Base-by-base conservation (phyloP, 2,113 vertebrate genomes). In the Beaufortia kweichowensis region DNA sequence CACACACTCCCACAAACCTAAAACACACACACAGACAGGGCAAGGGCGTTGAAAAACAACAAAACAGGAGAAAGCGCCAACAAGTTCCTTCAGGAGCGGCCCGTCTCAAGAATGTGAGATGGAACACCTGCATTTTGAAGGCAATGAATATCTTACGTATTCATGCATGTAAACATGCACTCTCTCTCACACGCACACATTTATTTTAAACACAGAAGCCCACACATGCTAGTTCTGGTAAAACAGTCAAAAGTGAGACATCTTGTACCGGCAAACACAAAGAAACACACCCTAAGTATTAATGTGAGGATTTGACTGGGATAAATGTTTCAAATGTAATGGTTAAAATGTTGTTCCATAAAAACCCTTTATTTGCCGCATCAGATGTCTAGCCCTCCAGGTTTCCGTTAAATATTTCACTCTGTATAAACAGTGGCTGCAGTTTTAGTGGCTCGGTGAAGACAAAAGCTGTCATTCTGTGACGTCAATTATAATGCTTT, bases 1-100 rank as follows among this genome's bases (percentile, higher is more conserved):
- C 96, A 72, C 96, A 98, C 61, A 97, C 96, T 0, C 96, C 96
- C 81, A 97, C 94, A 86, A 96, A 97, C 91, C 96, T 98, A 84
- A 64, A 46, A 73, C 43, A 76, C 53, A 60, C 64, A 69, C 14
- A 56, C 4, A 53, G 14, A 64, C 7, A 11, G 29, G 10, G 6
- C 6, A 70, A 57, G 50, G 29, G n/a, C 46, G 33, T 2, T 64
- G 39, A 50, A 39, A 21, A 43, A 57, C 39, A 39, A 15, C 11
- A 64, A 56, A 59, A 64, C 9, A 75, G 61, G 17, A 28, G 35
- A 62, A 48, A n/a, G 6, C 10, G 7, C 23, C 5, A 77, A 63
- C 75, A 81, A 67, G 69, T 78, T 81, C 57, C 46, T 82, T 60
- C 70, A 78, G 14, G 48, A 64, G 48, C 31, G 66, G 59, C 59